Evolutionary conservation across 2,113 vertebrate genomes (phyloP).

Genomic region (Stercorarius parasiticus): DNA sequence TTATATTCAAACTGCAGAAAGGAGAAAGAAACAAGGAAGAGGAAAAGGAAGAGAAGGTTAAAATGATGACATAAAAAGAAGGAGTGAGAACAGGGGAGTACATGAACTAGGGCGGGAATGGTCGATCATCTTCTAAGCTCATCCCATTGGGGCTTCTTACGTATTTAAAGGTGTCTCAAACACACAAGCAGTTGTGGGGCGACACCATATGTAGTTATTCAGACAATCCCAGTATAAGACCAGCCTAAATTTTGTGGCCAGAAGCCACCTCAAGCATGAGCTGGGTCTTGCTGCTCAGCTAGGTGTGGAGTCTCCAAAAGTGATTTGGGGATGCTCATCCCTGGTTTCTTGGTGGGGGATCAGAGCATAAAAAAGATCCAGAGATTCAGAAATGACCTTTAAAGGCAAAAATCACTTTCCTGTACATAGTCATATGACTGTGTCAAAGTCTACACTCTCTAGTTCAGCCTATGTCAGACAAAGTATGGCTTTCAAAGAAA

Average conservation of each 20-base stretch:
- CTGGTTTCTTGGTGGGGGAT: background rate
- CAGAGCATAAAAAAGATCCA: background rate
- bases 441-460: background rate
- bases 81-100: background rate
- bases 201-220: background rate
- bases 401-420: background rate
- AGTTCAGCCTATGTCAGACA: background rate
- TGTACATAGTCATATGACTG: background rate
- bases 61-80: background rate
- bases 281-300: background rate
- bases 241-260: background rate
- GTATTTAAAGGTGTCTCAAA: background rate
- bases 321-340: background rate
- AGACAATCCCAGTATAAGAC: background rate
- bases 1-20: background rate
- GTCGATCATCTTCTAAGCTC: background rate
- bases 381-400: background rate
- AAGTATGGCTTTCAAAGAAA: background rate
- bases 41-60: background rate
- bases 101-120: background rate
- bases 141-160: background rate
- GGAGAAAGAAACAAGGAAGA: background rate
- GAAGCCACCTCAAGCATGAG: background rate
- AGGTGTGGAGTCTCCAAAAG: background rate
- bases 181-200: background rate